Conservation (phyloP, 2,797 vertebrate species). For the Galagoides demidoff region DNA sequence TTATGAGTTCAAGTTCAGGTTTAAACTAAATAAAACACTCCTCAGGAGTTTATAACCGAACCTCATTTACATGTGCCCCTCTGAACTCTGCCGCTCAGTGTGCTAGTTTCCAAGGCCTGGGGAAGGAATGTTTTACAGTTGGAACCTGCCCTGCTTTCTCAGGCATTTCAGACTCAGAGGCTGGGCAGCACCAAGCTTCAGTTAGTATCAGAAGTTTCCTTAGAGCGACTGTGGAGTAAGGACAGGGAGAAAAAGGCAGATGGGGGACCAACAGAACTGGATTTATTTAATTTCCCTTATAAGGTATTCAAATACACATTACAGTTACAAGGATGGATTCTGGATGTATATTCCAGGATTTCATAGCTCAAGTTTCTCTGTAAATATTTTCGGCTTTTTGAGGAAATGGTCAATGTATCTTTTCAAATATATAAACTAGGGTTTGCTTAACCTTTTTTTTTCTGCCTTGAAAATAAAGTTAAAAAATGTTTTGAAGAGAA, state of each 20-base stretch:
- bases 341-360: neutral
- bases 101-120: conserved; percentile 89
- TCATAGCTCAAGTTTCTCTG: neutral
- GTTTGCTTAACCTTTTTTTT: conserved; percentile 11
- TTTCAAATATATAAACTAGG: conserved; percentile 28
- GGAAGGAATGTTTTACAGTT: conserved; percentile 91
- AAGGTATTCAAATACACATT: neutral
- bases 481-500: conserved; percentile 15
- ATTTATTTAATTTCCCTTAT: conserved; percentile 6
- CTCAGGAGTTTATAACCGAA: conserved; percentile 84
- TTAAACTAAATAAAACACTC: conserved; percentile 86
- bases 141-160: conserved; percentile 88
- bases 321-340: neutral
- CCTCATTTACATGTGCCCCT: conserved; percentile 87
- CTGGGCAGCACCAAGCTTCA: conserved; percentile 69
- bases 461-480: conserved; percentile 31
- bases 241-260: neutral
- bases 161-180: conserved; percentile 86
- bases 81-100: conserved; percentile 84
- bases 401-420: neutral
- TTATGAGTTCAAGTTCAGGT: conserved; percentile 88
- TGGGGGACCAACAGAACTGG: neutral
- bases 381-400: neutral
- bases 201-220: conserved; percentile 84
- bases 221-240: conserved; percentile 81